Percentiles rank a stretch among this genome's conserved stretches.
Evolutionary conservation across 2,113 vertebrate genomes (phyloP).

Genomic region (Accipiter virgatus): DNA sequence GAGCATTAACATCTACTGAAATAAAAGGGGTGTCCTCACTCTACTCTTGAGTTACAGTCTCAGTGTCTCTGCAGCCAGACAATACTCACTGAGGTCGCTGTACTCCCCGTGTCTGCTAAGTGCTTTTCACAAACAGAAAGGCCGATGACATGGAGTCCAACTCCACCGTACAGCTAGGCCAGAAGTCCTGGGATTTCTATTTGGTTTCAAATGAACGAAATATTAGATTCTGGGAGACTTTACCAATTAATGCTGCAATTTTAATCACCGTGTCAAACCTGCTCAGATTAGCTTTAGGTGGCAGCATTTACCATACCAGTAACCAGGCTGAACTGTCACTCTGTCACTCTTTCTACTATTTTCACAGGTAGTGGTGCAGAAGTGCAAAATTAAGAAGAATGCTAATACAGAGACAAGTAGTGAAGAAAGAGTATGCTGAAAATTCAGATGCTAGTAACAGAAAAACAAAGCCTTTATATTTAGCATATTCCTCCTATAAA

Average conservation of each 20-base stretch:
- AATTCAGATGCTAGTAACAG: background rate
- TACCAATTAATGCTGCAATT: background rate
- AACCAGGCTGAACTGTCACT: background rate
- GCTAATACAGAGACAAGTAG: background rate
- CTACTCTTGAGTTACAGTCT: background rate
- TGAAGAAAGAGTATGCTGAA: background rate
- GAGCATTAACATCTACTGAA: background rate
- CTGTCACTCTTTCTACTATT: background rate
- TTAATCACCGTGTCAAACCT: background rate
- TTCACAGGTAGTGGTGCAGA: background rate
- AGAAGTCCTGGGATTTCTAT: background rate
- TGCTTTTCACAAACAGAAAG: too few species aligned
- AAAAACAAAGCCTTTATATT: background rate
- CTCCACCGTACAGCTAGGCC: background rate
- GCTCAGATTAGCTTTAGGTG: background rate
- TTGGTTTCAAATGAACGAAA: background rate
- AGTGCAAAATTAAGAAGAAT: background rate
- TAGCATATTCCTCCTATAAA: background rate
- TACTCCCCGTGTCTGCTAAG: fast-evolving
- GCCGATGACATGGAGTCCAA: background rate
- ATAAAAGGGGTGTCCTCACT: background rate
- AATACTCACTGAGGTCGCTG: fast-evolving
- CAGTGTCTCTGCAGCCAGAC: background rate
- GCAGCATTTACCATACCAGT: background rate
- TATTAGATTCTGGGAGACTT: background rate